These are phyloP conservation scores for Gastrophysa polygoni DNA, from an alignment of 2,888 invertebrate species.

Conservation along the genomic window DNA sequence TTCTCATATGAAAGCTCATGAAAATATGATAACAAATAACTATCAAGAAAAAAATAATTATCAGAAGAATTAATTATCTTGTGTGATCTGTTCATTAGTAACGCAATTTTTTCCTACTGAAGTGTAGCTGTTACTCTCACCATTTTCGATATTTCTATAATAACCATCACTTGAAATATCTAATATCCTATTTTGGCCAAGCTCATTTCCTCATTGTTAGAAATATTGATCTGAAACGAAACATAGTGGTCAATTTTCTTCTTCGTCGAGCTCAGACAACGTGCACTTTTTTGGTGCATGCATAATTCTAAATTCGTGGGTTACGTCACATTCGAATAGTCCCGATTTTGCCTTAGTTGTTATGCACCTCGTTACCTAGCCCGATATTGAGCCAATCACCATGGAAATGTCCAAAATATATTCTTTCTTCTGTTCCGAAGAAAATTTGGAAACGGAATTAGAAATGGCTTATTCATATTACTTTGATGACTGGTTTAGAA, in stretches of 20 bases:
- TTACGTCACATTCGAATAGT: constrained; percentile 45
- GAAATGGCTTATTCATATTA: neutral
- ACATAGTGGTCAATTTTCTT: constrained; percentile 12
- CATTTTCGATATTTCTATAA: too few relatives aligned
- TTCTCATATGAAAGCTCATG: too few relatives aligned
- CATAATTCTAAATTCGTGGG: constrained; percentile 57
- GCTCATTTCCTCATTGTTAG: too few relatives aligned
- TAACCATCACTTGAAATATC: too few relatives aligned
- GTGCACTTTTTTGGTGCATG: constrained; percentile 44
- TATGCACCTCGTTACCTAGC: constrained; percentile 44
- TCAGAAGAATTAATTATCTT: too few relatives aligned
- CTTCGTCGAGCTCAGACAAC: constrained; percentile 20
- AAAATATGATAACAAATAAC: too few relatives aligned
- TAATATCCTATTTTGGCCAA: too few relatives aligned
- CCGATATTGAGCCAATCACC: neutral
- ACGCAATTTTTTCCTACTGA: too few relatives aligned
- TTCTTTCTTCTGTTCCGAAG: neutral
- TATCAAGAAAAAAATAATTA: too few relatives aligned
- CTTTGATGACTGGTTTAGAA: neutral
- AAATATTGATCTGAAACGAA: neutral
- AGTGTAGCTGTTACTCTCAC: too few relatives aligned
- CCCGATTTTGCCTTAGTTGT: constrained; percentile 58
- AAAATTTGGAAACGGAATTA: neutral
- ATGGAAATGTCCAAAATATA: neutral
- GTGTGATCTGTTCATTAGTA: too few relatives aligned